Conservation (phyloP, 92 coral and sea anemone species). For the Blastomussa wellsi region DNA sequence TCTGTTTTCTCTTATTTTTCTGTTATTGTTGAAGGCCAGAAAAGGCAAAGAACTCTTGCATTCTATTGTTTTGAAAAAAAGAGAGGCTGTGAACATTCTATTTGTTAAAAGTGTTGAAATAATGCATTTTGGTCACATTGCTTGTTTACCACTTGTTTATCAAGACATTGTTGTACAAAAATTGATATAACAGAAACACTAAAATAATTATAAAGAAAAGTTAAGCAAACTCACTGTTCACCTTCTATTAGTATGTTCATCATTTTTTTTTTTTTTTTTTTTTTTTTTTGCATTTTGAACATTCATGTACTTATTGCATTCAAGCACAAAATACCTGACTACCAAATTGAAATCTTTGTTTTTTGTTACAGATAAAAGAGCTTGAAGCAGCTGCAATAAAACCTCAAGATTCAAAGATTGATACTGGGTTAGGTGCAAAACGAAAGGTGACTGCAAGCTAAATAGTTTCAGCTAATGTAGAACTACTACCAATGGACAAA, state of each 20-base stretch:
- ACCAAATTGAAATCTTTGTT: background rate
- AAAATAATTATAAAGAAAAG: too few relatives aligned
- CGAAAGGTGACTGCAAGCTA: constrained; percentile 58
- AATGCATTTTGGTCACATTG: too few relatives aligned
- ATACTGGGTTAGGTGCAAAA: constrained; percentile 59
- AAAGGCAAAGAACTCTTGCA: too few relatives aligned
- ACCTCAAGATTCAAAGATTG: constrained; percentile 75
- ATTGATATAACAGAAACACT: too few relatives aligned
- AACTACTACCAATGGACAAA: background rate
- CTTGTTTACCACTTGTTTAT: too few relatives aligned
- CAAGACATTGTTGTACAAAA: too few relatives aligned
- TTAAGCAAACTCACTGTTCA: background rate
- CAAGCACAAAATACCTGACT: background rate
- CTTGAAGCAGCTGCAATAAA: constrained; percentile 78
- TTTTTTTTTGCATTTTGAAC: background rate
- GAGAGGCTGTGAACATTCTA: too few relatives aligned
- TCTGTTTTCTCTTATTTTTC: too few relatives aligned
- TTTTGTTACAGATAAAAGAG: constrained; percentile 83
- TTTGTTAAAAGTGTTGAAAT: too few relatives aligned
- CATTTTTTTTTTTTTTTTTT: background rate
- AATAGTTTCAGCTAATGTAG: background rate
- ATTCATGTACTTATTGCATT: background rate
- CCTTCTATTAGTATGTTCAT: background rate
- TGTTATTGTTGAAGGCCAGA: too few relatives aligned
- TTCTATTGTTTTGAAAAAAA: too few relatives aligned